Evolutionary conservation across 2,113 vertebrate genomes (phyloP).

Genomic region (Macquaria ambigua): DNA sequence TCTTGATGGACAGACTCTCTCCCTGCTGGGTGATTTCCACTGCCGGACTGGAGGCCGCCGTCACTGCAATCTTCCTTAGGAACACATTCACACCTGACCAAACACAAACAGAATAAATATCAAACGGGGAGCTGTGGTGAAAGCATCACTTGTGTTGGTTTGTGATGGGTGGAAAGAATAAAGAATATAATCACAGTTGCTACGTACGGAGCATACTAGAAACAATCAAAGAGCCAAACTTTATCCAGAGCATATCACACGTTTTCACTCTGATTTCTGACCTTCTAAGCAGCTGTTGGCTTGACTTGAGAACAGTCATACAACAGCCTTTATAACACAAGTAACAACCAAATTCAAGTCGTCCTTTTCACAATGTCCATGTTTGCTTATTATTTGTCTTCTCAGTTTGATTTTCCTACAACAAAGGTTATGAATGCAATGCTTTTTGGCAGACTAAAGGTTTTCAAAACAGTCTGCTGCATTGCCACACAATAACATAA

Average conservation of each 20-base stretch:
- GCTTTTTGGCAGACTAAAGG: not conserved
- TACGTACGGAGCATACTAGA: not conserved
- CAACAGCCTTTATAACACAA: not conserved
- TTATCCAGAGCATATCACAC: not conserved
- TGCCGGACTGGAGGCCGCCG: constrained; percentile 89
- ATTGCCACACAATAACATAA: not conserved
- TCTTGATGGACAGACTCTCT: constrained; percentile 92
- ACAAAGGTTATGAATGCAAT: not conserved
- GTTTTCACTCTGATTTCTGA: not conserved
- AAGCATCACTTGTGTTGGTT: constrained; percentile 4
- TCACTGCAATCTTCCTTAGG: constrained; percentile 92
- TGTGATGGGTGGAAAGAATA: constrained; percentile 15
- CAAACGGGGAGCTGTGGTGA: constrained; percentile 21
- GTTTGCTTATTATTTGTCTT: not conserved
- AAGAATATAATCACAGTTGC: not conserved
- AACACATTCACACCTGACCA: constrained; percentile 91
- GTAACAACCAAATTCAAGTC: not conserved
- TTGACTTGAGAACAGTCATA: not conserved
- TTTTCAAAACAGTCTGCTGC: constrained; percentile 2
- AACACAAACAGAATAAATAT: constrained; percentile 22
- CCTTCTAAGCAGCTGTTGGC: no score
- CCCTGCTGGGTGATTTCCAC: constrained; percentile 94
- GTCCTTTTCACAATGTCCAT: not conserved
- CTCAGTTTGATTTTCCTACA: not conserved
- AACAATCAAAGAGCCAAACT: not conserved